Base-by-base conservation (phyloP, 2,113 vertebrate genomes). In the Nyctereutes procyonoides region DNA sequence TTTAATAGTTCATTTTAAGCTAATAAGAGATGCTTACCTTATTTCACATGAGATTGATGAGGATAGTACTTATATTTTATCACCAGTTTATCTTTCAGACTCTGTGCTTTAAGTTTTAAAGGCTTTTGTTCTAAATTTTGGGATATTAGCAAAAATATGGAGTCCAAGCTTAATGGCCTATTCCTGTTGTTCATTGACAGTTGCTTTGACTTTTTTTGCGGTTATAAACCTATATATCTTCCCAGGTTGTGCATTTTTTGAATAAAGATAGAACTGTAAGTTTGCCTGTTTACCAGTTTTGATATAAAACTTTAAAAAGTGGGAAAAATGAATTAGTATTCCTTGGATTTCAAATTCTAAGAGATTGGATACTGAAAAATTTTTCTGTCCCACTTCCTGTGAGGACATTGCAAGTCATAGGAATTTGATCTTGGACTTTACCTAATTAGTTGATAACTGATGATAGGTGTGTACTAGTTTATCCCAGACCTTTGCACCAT, bases 271-370 rank as follows among this genome's bases (percentile, higher is more conserved):
- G 30, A 93, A 6, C 2, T 92, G 1, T 38, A 62, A 53, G 32
- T 38, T 91, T 82, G 14, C 26, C 60, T 76, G 22, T 43, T 65
- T 79, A 48, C 3, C 17, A 92, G 73, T 1, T 82, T 10, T 88
- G 56, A 73, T 7, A 71, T 93, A 93, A 95, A 69, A 63, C 28
- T 24, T 87, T 71, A 38, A 88, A 82, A 32, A 71, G 20, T 93
- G n/a, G 5, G 32, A 14, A 20, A 69, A 60, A 82, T 56, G 1
- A 93, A 62, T 24, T 60, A 32, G 7, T 95, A 51, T 63, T 74
- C 17, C 11, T 43, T 92, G 32, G 5, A 85, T 76, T 91, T 96
- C 24, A 88, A 51, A 83, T 89, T 93, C 22, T 92, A 53, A 77
- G 8, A 51, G 38, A 60, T 60, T 89, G 0, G 58, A 56, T 93